These are phyloP conservation scores for Phytoseiulus persimilis DNA, from an alignment of 2,888 invertebrate species.

Conservation along the genomic window DNA sequence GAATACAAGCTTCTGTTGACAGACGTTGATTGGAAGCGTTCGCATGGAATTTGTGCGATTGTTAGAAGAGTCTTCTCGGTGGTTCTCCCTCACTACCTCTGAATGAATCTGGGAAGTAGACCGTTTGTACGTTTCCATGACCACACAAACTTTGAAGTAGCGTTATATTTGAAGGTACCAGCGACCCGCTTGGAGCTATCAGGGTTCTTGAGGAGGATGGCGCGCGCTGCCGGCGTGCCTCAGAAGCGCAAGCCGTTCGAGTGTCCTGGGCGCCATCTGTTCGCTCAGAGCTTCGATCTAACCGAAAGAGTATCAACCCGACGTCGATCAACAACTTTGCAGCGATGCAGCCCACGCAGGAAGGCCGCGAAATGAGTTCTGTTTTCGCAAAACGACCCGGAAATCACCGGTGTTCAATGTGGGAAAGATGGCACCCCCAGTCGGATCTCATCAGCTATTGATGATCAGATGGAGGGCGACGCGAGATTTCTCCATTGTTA, in stretches of 20 bases:
- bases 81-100: not conserved
- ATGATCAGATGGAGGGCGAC: not conserved
- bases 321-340: too few relatives aligned
- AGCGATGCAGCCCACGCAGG: too few relatives aligned
- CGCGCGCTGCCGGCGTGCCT: too few relatives aligned
- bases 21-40: not conserved
- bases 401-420: too few relatives aligned
- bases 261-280: too few relatives aligned
- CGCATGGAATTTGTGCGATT: not conserved
- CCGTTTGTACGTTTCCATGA: not conserved
- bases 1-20: not conserved
- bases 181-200: not conserved
- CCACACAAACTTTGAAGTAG: not conserved
- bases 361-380: too few relatives aligned
- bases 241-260: too few relatives aligned
- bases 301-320: too few relatives aligned
- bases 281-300: too few relatives aligned
- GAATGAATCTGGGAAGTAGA: not conserved
- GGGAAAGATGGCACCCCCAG: too few relatives aligned
- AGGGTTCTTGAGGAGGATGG: not conserved
- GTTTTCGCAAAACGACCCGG: too few relatives aligned
- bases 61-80: not conserved
- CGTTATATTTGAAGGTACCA: not conserved
- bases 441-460: not conserved
- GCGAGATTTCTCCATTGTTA: not conserved